phyloP scores from a whole-genome alignment of 2,888 invertebrate genomes.

The Ceramica pisi region DNA sequence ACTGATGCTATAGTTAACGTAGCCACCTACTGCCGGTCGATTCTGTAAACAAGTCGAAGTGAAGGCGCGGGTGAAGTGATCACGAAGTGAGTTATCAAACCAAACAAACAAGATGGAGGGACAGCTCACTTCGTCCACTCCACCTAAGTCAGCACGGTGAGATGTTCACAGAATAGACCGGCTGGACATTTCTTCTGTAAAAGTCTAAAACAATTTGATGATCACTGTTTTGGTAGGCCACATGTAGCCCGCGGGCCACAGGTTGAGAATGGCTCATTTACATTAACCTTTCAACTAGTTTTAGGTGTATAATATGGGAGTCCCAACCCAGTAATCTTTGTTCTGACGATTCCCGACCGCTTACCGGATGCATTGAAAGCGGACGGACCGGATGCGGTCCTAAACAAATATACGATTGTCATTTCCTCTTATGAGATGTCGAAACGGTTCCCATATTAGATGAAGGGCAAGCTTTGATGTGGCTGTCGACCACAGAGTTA shows the following conservation, averaged over 20 bases:
- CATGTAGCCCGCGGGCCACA: background rate
- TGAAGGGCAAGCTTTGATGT: background rate
- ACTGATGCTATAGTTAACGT: too few species aligned
- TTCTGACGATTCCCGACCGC: background rate
- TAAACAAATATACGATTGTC: constrained; percentile 14
- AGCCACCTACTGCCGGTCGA: too few species aligned
- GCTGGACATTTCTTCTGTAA: too few species aligned
- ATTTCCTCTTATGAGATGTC: constrained; percentile 7
- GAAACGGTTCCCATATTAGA: background rate
- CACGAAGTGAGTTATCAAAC: too few species aligned
- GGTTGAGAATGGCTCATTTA: background rate
- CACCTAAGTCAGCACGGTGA: too few species aligned
- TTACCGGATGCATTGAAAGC: constrained; percentile 11
- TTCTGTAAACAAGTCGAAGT: too few species aligned
- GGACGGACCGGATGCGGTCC: constrained; percentile 8
- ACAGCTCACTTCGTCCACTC: too few species aligned
- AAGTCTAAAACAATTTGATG: too few species aligned
- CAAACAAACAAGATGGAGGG: too few species aligned
- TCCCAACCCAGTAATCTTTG: background rate
- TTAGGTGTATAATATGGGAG: background rate
- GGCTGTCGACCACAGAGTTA: background rate
- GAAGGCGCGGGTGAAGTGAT: too few species aligned
- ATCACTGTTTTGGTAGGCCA: too few species aligned
- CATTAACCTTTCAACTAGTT: background rate
- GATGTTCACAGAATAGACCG: too few species aligned